phyloP scores from a whole-genome alignment of 1,140 invertebrate species.

The Zaprionus davidi region DNA sequence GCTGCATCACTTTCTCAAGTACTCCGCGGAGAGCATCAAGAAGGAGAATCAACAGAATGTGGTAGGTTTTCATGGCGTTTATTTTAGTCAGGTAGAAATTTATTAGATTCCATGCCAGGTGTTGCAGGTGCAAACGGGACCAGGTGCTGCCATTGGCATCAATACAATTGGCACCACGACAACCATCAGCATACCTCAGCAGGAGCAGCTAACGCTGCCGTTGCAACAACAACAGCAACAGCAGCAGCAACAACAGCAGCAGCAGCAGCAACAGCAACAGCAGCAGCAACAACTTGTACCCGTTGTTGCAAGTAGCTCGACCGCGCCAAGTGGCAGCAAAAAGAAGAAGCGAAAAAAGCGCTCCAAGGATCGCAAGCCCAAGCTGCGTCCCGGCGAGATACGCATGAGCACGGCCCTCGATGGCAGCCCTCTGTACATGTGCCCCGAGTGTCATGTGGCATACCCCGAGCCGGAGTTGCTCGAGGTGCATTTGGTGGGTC shows the following conservation, averaged over 20 bases:
- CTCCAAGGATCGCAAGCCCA: constrained; percentile 91
- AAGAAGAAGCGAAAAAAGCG: constrained; percentile 94
- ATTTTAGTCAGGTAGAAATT: not conserved
- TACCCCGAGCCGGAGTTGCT: constrained; percentile 92
- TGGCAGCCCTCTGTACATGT: constrained; percentile 92
- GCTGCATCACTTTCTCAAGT: constrained; percentile 93
- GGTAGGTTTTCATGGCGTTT: constrained; percentile 46
- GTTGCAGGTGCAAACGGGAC: constrained; percentile 81
- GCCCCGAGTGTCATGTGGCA: constrained; percentile 94
- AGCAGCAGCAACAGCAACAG: constrained; percentile 58
- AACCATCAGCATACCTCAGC: constrained; percentile 83
- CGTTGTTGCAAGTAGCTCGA: constrained; percentile 38
- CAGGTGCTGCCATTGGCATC: constrained; percentile 77
- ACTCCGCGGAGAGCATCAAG: constrained; percentile 91
- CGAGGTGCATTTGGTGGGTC: constrained; percentile 92
- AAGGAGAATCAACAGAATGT: constrained; percentile 86
- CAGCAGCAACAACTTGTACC: constrained; percentile 41
- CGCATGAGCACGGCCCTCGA: constrained; percentile 92
- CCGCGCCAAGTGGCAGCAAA: constrained; percentile 83
- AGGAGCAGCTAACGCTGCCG: constrained; percentile 67
- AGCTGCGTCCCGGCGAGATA: constrained; percentile 93
- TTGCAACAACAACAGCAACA: constrained; percentile 60
- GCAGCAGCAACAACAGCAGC: constrained; percentile 61
- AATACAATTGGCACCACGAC: constrained; percentile 80
- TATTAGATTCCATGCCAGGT: constrained; percentile 41